These are phyloP conservation scores for Epirrita christyi DNA, from an alignment of 2,888 invertebrate genomes.

Conservation along the genomic window DNA sequence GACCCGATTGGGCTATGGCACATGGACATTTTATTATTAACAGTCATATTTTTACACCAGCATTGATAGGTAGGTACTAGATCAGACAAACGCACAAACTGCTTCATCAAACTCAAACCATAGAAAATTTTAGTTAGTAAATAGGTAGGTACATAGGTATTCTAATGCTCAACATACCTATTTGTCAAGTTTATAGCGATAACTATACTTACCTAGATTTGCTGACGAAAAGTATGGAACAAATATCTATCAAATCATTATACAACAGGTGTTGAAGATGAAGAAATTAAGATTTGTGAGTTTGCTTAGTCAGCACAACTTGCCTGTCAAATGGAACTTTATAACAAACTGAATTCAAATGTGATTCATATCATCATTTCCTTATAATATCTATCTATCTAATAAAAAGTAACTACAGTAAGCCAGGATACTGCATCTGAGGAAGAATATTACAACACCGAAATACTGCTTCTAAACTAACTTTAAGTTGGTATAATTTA, in stretches of 20 bases:
- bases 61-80: constrained; percentile 44
- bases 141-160: background rate
- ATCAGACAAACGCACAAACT: constrained; percentile 31
- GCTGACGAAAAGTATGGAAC: no score
- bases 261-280: background rate
- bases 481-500: constrained; percentile 67
- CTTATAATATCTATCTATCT: constrained; percentile 68
- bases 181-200: no score
- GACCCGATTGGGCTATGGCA: constrained; percentile 73
- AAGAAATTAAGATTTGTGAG: background rate
- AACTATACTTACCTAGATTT: no score
- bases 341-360: constrained; percentile 39
- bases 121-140: background rate
- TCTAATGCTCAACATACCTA: background rate
- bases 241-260: no score
- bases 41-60: constrained; percentile 61
- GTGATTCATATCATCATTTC: constrained; percentile 30
- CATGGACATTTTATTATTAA: constrained; percentile 68
- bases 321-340: constrained; percentile 25
- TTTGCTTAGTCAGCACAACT: constrained; percentile 18
- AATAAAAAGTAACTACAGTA: constrained; percentile 70
- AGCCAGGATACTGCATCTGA: constrained; percentile 68
- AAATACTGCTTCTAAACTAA: constrained; percentile 79
- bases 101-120: background rate
- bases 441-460: constrained; percentile 63